Evolutionary conservation across 2,797 vertebrate genomes (phyloP).

Genomic region (Pseudopleuronectes americanus): DNA sequence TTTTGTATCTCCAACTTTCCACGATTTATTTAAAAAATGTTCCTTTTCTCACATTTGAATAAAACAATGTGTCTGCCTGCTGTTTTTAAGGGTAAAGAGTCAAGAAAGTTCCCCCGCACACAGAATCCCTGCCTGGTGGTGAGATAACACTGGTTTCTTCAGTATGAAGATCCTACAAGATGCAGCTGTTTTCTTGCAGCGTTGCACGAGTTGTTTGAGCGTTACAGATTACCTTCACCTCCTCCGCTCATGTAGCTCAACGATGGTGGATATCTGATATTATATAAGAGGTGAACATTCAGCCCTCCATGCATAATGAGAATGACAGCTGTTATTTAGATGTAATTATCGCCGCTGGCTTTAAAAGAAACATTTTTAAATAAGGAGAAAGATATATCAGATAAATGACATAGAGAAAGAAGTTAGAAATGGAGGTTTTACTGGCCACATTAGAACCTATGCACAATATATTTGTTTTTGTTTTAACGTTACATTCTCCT

Average conservation of each 20-base stretch:
- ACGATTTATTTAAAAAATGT: background rate
- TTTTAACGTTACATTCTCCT: too few species aligned
- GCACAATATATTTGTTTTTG: too few species aligned
- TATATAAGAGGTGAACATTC: slow-evolving; percentile 60
- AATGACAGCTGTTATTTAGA: slow-evolving; percentile 40
- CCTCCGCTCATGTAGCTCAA: slow-evolving; percentile 50
- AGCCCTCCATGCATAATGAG: slow-evolving; percentile 38
- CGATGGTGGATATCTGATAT: slow-evolving; percentile 51
- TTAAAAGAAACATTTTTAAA: background rate
- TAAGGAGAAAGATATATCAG: background rate
- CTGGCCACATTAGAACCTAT: too few species aligned
- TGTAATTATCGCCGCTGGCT: slow-evolving; percentile 18
- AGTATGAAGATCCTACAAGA: slow-evolving; percentile 13
- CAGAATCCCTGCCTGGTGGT: background rate
- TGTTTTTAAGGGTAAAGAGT: background rate
- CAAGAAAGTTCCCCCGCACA: background rate
- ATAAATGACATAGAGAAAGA: too few species aligned
- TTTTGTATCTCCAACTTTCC: slow-evolving; percentile 18
- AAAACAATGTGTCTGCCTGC: background rate
- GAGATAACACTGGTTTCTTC: background rate
- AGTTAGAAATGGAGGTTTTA: too few species aligned
- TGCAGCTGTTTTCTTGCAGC: slow-evolving; percentile 37
- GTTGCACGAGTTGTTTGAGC: slow-evolving; percentile 24
- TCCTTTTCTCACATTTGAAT: background rate
- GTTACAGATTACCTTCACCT: slow-evolving; percentile 46